phyloP scores from a whole-genome alignment of 2,797 vertebrate species.

The Cephalopachus bancanus region DNA sequence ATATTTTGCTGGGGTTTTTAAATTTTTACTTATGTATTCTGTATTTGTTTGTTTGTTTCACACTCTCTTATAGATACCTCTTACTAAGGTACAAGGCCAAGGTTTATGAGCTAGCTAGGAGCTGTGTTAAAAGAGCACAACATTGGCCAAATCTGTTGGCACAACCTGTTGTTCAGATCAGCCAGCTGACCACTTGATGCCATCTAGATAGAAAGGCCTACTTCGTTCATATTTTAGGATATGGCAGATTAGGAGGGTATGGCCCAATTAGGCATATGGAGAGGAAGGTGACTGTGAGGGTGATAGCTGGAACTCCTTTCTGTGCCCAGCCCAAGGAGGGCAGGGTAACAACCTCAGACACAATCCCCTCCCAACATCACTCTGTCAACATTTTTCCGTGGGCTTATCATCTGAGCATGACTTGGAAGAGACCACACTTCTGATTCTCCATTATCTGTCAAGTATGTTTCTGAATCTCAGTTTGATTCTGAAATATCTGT shows the following conservation, averaged over 20 bases:
- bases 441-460: accelerated
- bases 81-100: background rate
- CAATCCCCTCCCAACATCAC: accelerated
- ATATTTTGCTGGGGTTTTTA: background rate
- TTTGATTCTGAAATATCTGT: background rate
- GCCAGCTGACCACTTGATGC: background rate
- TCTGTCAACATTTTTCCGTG: background rate
- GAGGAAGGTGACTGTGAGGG: background rate
- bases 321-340: background rate
- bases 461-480: background rate
- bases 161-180: no score
- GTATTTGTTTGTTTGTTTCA: background rate
- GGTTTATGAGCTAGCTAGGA: background rate
- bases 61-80: background rate
- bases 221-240: background rate
- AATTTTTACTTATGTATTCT: background rate
- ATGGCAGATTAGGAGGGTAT: background rate
- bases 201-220: background rate
- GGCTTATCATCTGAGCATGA: accelerated
- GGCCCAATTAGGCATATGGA: accelerated
- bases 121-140: background rate
- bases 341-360: background rate
- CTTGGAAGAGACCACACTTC: background rate
- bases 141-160: background rate
- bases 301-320: background rate